These are phyloP conservation scores for Chalcosyrphus nemorum DNA, from an alignment of 2,888 invertebrate genomes.

Conservation along the genomic window DNA sequence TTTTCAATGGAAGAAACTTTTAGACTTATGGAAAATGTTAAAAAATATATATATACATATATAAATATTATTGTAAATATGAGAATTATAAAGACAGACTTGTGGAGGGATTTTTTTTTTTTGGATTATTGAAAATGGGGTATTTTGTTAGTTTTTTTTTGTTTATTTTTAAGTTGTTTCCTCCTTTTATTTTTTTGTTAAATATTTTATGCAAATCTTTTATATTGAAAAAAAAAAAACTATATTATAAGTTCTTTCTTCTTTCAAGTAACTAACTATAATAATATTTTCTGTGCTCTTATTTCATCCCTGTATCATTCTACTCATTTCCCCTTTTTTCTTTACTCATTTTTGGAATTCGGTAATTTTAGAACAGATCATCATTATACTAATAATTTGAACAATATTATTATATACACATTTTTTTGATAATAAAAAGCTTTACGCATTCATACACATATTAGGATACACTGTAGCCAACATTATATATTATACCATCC, in stretches of 20 bases:
- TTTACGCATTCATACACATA: not conserved
- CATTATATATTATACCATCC: not conserved
- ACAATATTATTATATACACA: not conserved
- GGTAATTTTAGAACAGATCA: not conserved
- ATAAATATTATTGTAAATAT: slow-evolving; percentile 51
- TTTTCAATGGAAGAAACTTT: slow-evolving; percentile 19
- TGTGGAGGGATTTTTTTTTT: slow-evolving; percentile 20
- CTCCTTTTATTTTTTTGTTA: not conserved
- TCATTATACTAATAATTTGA: not conserved
- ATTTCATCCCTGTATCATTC: not conserved
- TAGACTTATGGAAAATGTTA: slow-evolving; percentile 43
- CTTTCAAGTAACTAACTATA: slow-evolving; percentile 1
- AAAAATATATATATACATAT: slow-evolving; percentile 20
- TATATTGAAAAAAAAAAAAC: slow-evolving; percentile 2
- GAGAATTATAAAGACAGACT: slow-evolving; percentile 34
- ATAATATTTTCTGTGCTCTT: not conserved
- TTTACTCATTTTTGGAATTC: not conserved
- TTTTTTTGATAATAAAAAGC: not conserved
- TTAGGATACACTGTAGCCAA: slow-evolving; percentile 2
- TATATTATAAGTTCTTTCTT: not conserved
- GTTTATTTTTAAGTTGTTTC: not conserved
- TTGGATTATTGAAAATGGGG: slow-evolving; percentile 26
- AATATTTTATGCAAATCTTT: not conserved
- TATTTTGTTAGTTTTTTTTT: slow-evolving; percentile 1
- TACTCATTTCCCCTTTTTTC: not conserved